Percentiles rank a stretch among this genome's conserved stretches.
Evolutionary conservation across 2,113 vertebrate species (phyloP).

Genomic region (Bucco capensis): DNA sequence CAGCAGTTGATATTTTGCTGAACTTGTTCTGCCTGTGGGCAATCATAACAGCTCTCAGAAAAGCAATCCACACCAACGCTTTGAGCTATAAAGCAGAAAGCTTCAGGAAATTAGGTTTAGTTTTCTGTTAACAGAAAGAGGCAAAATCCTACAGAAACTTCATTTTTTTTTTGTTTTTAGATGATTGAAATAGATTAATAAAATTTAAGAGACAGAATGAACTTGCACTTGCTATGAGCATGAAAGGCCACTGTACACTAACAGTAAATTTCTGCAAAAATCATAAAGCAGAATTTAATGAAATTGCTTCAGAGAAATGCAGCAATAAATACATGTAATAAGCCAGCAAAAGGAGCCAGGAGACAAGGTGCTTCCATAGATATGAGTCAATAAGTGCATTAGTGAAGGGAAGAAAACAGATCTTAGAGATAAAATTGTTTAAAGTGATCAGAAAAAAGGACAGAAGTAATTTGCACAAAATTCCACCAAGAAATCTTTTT

Average conservation of each 20-base stretch:
- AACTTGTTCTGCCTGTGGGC: constrained; percentile 24
- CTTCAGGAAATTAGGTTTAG: constrained; percentile 46
- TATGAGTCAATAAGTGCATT: background rate
- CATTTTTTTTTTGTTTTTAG: background rate
- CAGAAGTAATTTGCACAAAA: background rate
- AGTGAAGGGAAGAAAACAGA: background rate
- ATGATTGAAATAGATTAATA: constrained; percentile 15
- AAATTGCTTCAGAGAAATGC: constrained; percentile 40
- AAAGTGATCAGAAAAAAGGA: background rate
- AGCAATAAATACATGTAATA: constrained; percentile 32
- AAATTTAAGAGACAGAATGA: constrained; percentile 16
- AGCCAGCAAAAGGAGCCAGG: constrained; percentile 1
- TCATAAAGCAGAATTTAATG: constrained; percentile 32
- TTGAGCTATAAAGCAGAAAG: constrained; percentile 28
- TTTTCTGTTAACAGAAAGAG: constrained; percentile 31
- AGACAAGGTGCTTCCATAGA: constrained; percentile 31
- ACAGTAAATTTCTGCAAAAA: constrained; percentile 6
- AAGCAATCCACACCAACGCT: constrained; percentile 26
- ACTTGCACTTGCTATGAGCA: background rate
- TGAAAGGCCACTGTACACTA: background rate
- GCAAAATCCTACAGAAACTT: background rate
- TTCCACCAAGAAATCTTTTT: background rate
- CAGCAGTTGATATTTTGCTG: constrained; percentile 11
- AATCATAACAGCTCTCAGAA: constrained; percentile 35
- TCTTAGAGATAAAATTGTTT: background rate